These are phyloP conservation scores for Macrostomum cliftonense DNA, from an alignment of 2,888 invertebrate species.

Conservation along the genomic window DNA sequence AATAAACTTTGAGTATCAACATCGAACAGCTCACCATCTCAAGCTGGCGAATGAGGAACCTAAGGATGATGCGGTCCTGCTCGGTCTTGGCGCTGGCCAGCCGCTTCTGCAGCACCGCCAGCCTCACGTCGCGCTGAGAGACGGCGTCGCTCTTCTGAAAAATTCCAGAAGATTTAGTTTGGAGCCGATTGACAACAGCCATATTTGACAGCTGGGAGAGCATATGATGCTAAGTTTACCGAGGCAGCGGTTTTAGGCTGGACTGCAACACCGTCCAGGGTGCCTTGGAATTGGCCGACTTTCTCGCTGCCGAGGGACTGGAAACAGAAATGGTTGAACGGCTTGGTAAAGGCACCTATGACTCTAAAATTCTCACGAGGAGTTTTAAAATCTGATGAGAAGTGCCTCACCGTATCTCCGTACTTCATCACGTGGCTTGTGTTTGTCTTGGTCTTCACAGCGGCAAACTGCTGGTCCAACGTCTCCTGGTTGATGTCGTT, in stretches of 20 bases:
- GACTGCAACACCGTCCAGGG: background rate
- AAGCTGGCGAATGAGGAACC: background rate
- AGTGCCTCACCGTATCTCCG: constrained; percentile 38
- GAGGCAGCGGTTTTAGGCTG: background rate
- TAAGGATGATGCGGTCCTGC: constrained; percentile 2
- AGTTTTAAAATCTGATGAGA: no score
- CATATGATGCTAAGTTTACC: no score
- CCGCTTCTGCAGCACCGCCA: constrained; percentile 6
- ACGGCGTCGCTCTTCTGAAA: constrained; percentile 10
- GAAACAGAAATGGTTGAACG: background rate
- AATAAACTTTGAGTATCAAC: no score
- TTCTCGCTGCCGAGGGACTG: constrained; percentile 13
- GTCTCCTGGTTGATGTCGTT: constrained; percentile 37
- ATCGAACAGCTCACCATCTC: background rate
- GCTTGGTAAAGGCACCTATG: no score
- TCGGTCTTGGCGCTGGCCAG: background rate
- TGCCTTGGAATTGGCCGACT: constrained; percentile 13
- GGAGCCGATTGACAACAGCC: background rate
- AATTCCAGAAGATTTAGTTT: background rate
- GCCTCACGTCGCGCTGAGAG: constrained; percentile 9
- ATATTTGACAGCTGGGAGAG: no score
- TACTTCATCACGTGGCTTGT: constrained; percentile 45
- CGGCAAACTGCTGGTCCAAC: constrained; percentile 40
- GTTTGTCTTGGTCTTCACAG: constrained; percentile 43
- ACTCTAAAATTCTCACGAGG: no score